phyloP scores from a whole-genome alignment of 2,113 vertebrate species.

The Hemichromis elongatus region DNA sequence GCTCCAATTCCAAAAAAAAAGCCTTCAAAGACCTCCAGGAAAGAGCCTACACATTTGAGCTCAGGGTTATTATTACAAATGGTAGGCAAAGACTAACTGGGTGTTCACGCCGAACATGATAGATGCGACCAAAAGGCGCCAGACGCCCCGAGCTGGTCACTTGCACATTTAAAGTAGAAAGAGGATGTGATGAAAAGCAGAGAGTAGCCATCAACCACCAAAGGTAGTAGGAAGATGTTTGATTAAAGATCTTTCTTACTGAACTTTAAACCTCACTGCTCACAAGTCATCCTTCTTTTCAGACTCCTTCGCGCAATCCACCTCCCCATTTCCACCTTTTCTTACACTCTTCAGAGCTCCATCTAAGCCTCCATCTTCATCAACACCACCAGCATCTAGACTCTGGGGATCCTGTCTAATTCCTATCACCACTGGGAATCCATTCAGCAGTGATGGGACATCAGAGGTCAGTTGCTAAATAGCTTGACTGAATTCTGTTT shows the following conservation, averaged over 20 bases:
- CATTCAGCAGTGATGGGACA: too few relatives aligned
- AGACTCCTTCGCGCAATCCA: background rate
- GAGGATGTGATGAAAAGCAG: too few relatives aligned
- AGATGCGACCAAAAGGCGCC: too few relatives aligned
- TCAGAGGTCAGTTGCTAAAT: background rate
- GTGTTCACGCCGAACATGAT: too few relatives aligned
- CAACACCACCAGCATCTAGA: background rate
- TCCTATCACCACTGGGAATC: background rate
- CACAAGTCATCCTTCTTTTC: background rate
- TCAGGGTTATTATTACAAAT: background rate
- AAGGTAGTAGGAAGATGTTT: too few relatives aligned
- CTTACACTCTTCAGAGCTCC: background rate
- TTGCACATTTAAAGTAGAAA: too few relatives aligned
- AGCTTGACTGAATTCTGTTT: background rate
- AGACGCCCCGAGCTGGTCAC: too few relatives aligned
- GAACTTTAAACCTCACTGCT: background rate
- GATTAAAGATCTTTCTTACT: too few relatives aligned
- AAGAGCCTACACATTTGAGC: background rate
- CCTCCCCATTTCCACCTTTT: background rate
- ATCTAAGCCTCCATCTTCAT: background rate
- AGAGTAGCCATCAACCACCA: too few relatives aligned
- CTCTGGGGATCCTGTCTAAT: background rate
- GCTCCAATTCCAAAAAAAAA: background rate
- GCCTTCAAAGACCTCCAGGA: background rate
- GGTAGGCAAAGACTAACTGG: background rate